Percentiles rank a stretch among this genome's conserved stretches.
Evolutionary conservation across 2,888 invertebrate species (phyloP).

Genomic region (Sabatieria punctata): DNA sequence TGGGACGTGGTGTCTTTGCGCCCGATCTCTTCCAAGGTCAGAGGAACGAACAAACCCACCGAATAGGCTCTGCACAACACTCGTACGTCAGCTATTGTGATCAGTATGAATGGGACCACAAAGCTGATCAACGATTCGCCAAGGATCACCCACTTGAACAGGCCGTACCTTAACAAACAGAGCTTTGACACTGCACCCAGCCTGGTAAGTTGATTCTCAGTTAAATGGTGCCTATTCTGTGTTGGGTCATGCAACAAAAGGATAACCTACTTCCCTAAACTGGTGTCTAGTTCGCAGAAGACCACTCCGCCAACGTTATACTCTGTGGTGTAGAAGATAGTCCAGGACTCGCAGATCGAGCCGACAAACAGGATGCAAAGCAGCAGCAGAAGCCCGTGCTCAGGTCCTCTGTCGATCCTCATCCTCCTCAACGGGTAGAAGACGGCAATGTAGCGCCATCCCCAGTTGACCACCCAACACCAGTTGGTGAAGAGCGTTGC

Average conservation of each 20-base stretch:
- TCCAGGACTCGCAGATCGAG: not conserved
- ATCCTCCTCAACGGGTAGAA: not conserved
- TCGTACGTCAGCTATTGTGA: not conserved
- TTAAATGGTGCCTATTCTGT: no score
- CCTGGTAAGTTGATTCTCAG: no score
- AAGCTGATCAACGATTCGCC: not conserved
- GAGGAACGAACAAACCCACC: not conserved
- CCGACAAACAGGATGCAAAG: not conserved
- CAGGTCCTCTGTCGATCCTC: not conserved
- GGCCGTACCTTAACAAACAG: not conserved
- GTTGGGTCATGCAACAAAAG: no score
- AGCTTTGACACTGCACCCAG: no score
- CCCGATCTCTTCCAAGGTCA: not conserved
- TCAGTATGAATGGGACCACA: not conserved
- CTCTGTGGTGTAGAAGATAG: not conserved
- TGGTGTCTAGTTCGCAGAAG: not conserved
- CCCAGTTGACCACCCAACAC: not conserved
- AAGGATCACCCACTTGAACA: not conserved
- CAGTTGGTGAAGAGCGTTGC: not conserved
- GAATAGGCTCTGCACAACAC: not conserved
- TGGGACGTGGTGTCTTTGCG: not conserved
- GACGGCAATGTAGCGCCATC: not conserved
- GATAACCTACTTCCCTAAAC: no score
- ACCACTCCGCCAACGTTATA: not conserved
- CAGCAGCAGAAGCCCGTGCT: not conserved